phyloP scores from a whole-genome alignment of 2,113 vertebrate species.

The Pipra filicauda region DNA sequence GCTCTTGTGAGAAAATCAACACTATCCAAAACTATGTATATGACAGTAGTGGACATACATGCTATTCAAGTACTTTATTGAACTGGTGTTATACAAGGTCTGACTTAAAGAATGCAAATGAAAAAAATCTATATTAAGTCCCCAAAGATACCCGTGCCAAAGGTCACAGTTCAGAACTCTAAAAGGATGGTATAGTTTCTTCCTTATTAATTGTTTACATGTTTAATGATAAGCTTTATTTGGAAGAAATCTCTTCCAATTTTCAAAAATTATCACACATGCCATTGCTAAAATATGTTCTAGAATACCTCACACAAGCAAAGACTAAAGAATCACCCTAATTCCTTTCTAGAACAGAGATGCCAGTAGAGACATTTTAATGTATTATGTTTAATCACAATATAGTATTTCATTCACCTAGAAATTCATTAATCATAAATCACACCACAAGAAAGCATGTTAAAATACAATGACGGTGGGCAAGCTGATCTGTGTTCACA shows the following conservation, averaged over 20 bases:
- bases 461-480: not conserved
- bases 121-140: not conserved
- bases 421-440: conserved; percentile 58
- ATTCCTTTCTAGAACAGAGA: not conserved
- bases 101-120: not conserved
- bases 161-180: not conserved
- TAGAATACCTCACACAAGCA: not conserved
- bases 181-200: not conserved
- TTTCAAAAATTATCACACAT: not conserved
- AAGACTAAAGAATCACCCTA: not conserved
- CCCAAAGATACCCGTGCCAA: not conserved
- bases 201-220: not conserved
- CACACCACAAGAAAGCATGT: not conserved
- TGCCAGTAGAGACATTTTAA: conserved; percentile 3
- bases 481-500: not conserved
- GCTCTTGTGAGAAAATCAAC: not conserved
- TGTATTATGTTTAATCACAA: conserved; percentile 24
- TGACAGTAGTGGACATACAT: not conserved
- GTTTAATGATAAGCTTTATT: not conserved
- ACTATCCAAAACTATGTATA: not conserved
- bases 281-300: not conserved
- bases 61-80: not conserved
- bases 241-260: not conserved
- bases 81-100: not conserved
- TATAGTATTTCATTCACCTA: conserved; percentile 41